Conservation (phyloP, 35 echinoderm and acorn worm genomes). For the Strongylocentrotus purpuratus region DNA sequence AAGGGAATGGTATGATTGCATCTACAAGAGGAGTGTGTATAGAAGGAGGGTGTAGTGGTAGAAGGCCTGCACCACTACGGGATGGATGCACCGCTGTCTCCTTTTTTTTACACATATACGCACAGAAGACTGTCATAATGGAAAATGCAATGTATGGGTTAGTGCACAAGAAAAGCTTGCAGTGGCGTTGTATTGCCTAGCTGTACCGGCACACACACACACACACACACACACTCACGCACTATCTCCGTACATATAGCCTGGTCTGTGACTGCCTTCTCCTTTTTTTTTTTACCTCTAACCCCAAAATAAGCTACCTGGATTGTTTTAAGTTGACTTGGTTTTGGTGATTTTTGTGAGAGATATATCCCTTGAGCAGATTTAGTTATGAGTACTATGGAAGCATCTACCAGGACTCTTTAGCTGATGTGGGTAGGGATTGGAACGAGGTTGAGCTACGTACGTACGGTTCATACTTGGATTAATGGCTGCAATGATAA, state of each 20-base stretch:
- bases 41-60: background rate
- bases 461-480: slow-evolving; percentile 32
- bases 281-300: slow-evolving; percentile 35
- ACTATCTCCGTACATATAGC: slow-evolving; percentile 14
- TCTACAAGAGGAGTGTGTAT: background rate
- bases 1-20: slow-evolving; percentile 12
- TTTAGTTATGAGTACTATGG: background rate
- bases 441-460: background rate
- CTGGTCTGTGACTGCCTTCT: slow-evolving; percentile 17
- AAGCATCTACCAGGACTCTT: background rate
- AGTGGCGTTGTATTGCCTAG: slow-evolving; percentile 25
- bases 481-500: slow-evolving; percentile 54
- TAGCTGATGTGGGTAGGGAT: background rate
- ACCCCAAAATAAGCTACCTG: slow-evolving; percentile 28
- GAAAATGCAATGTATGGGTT: slow-evolving; percentile 43
- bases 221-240: slow-evolving; percentile 39
- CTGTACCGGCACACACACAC: slow-evolving; percentile 49
- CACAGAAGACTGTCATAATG: slow-evolving; percentile 42
- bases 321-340: slow-evolving; percentile 18
- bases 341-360: slow-evolving; percentile 9
- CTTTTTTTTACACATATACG: slow-evolving; percentile 13
- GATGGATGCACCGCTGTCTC: slow-evolving; percentile 25
- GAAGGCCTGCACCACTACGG: background rate
- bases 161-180: background rate
- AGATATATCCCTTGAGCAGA: background rate